A percentile compares a stretch with the other conserved stretches of the same genome.
Conservation (phyloP, 1,140 invertebrate genomes). For the Drosophila sp. region DNA sequence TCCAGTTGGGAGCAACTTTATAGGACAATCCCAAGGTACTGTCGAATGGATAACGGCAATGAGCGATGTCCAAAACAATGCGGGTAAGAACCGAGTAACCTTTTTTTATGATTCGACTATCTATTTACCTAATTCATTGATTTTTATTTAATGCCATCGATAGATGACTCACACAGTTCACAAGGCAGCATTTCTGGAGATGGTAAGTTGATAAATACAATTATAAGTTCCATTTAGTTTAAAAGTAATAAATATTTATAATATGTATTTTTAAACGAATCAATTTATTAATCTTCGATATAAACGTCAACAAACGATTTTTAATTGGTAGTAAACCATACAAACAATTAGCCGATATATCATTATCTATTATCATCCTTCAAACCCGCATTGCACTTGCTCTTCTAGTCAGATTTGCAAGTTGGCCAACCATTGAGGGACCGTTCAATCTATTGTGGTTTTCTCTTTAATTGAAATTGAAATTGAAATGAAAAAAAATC, state of each 20-base stretch:
- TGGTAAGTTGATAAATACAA: constrained; percentile 54
- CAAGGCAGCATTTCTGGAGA: constrained; percentile 81
- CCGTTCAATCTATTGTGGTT: constrained; percentile 61
- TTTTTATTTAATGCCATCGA: not conserved
- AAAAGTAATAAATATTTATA: too few species aligned
- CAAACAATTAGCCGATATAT: not conserved
- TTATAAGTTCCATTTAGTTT: too few species aligned
- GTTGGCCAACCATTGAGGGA: constrained; percentile 26
- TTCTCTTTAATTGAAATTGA: constrained; percentile 71
- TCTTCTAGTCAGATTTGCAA: not conserved
- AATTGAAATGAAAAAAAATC: constrained; percentile 78
- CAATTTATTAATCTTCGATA: too few species aligned
- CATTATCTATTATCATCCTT: not conserved
- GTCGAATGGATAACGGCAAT: constrained; percentile 73
- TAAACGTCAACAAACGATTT: too few species aligned
- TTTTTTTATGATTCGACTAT: not conserved
- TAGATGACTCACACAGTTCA: constrained; percentile 80
- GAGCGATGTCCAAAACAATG: constrained; percentile 62
- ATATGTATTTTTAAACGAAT: too few species aligned
- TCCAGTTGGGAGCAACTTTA: constrained; percentile 42
- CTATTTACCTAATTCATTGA: not conserved
- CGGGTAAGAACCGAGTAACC: constrained; percentile 48
- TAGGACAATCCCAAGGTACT: constrained; percentile 64
- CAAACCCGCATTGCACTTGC: not conserved
- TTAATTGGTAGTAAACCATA: too few species aligned